Evolutionary conservation across 1,140 invertebrate genomes (phyloP).

Genomic region (Alviniconcha marisindica): DNA sequence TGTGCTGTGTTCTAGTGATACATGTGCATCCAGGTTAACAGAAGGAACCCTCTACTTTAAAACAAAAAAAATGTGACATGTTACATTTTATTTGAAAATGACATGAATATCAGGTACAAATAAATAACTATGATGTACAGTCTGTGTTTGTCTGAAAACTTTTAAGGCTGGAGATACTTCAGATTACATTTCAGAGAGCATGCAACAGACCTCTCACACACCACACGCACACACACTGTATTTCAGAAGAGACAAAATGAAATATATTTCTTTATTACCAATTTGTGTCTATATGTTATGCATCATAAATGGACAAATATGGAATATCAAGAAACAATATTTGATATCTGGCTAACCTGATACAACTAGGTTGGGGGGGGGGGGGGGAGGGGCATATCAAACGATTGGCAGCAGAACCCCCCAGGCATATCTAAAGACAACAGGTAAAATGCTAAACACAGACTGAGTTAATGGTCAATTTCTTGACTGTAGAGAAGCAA

Average conservation of each 20-base stretch:
- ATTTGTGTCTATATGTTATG: slow-evolving; percentile 31
- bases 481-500: no score
- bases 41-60: not conserved
- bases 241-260: not conserved
- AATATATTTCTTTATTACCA: slow-evolving; percentile 42
- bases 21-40: not conserved
- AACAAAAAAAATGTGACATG: not conserved
- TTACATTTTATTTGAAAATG: slow-evolving; percentile 34
- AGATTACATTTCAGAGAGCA: no score
- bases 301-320: slow-evolving; percentile 43
- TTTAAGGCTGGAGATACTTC: no score
- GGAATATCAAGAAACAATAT: slow-evolving; percentile 43
- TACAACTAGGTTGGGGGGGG: no score
- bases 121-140: slow-evolving; percentile 32
- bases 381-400: no score
- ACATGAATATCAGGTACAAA: slow-evolving; percentile 39
- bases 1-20: slow-evolving; percentile 22
- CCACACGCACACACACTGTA: no score
- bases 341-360: slow-evolving; percentile 36
- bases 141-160: no score
- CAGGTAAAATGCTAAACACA: no score
- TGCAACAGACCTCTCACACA: no score
- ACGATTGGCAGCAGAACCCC: no score
- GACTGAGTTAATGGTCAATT: no score
- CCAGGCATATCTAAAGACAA: no score